Percentiles rank a stretch among this genome's conserved stretches.
These are phyloP conservation scores for Acropternis orthonyx DNA, from an alignment of 2,797 vertebrate species.

Conservation along the genomic window DNA sequence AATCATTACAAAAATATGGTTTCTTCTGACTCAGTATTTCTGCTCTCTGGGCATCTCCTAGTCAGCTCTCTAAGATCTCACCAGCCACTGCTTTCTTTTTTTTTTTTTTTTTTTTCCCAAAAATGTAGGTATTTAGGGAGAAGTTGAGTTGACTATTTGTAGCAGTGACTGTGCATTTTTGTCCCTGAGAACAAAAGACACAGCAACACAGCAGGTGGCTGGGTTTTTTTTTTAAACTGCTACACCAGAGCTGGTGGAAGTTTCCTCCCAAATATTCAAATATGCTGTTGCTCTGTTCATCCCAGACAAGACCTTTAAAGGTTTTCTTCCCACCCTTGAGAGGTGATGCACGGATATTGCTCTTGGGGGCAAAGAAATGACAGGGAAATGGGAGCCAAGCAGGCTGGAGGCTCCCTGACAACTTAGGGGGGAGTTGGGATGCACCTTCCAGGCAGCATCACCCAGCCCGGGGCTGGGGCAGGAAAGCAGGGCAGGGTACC, in stretches of 20 bases:
- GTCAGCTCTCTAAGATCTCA: neutral
- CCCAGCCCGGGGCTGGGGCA: neutral
- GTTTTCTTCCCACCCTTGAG: neutral
- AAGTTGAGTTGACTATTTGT: neutral
- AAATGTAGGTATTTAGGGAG: neutral
- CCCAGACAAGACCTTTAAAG: neutral
- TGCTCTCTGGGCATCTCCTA: neutral
- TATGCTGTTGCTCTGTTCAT: neutral
- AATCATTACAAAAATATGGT: neutral
- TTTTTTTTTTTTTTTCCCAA: neutral
- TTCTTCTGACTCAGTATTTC: slow-evolving; percentile 40
- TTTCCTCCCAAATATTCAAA: neutral
- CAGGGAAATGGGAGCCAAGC: neutral
- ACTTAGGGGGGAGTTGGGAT: neutral
- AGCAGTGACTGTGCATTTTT: neutral
- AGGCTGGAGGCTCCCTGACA: neutral
- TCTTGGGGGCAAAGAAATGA: neutral
- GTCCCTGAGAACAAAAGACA: slow-evolving; percentile 3
- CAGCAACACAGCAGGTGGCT: slow-evolving; percentile 19
- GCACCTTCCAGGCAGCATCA: neutral
- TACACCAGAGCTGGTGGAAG: neutral
- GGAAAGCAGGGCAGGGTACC: neutral
- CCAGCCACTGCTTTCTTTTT: neutral
- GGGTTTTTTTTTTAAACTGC: neutral
- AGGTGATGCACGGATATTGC: neutral